Evolutionary conservation across 2,113 vertebrate species (phyloP).

Genomic region (Tautogolabrus adspersus): DNA sequence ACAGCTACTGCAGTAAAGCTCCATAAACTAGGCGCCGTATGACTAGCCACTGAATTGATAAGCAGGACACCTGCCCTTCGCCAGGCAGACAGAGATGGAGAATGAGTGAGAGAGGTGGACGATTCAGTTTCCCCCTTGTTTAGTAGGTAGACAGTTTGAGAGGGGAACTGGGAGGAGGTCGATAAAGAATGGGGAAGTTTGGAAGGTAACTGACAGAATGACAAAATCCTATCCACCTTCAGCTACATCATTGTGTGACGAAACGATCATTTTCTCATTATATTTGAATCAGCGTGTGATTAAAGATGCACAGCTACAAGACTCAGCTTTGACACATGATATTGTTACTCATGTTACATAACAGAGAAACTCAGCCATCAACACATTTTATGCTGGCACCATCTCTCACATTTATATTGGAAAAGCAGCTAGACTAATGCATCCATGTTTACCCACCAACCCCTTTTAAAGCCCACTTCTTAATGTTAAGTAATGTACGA

Average conservation of each 20-base stretch:
- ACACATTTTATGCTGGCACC: too few relatives aligned
- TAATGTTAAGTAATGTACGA: too few relatives aligned
- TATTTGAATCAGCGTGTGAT: too few relatives aligned
- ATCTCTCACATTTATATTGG: too few relatives aligned
- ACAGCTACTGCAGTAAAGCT: conserved; percentile 40
- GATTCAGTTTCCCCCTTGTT: conserved; percentile 34
- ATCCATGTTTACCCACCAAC: too few relatives aligned
- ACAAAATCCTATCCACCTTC: neutral
- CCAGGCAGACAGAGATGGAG: conserved; percentile 34
- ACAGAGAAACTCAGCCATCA: too few relatives aligned
- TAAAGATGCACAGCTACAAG: too few relatives aligned
- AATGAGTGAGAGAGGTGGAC: conserved; percentile 7
- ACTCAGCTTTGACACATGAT: too few relatives aligned
- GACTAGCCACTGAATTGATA: conserved; percentile 38
- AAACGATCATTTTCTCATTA: neutral
- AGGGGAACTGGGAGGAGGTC: neutral
- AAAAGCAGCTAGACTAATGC: too few relatives aligned
- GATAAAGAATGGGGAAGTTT: neutral
- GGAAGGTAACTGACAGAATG: conserved; percentile 3
- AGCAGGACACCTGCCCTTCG: conserved; percentile 48
- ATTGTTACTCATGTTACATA: too few relatives aligned
- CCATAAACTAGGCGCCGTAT: conserved; percentile 30
- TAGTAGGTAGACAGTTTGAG: conserved; percentile 17
- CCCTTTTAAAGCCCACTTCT: too few relatives aligned
- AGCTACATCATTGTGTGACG: neutral